Conservation (phyloP, 2,797 vertebrate species). For the Crenuchus spilurus region DNA sequence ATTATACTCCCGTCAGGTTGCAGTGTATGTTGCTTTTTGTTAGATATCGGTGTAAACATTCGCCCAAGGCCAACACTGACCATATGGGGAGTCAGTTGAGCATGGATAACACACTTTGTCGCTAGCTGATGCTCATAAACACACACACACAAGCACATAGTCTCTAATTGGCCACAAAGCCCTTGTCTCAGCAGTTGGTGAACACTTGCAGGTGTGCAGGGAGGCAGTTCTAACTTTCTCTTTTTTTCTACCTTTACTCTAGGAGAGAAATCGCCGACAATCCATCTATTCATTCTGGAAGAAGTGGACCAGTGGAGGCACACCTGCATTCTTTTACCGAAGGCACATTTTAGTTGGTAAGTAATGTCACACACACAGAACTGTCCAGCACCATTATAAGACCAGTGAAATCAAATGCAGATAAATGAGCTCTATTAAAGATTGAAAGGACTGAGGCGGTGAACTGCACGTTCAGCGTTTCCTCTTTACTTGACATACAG, state of each 20-base stretch:
- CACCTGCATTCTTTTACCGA: neutral
- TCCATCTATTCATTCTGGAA: slow-evolving; percentile 1
- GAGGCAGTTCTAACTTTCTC: slow-evolving; percentile 1
- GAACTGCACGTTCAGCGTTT: slow-evolving; percentile 26
- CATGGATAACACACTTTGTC: neutral
- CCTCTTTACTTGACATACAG: neutral
- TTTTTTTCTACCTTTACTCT: neutral
- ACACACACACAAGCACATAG: slow-evolving; percentile 19
- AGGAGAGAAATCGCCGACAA: neutral
- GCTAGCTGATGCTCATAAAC: neutral
- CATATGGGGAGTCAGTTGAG: slow-evolving; percentile 10
- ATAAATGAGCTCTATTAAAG: slow-evolving; percentile 3
- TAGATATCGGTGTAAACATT: neutral
- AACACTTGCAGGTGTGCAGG: slow-evolving; percentile 15
- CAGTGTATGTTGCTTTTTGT: neutral
- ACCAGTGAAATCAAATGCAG: slow-evolving; percentile 1
- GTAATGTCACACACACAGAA: slow-evolving; percentile 11
- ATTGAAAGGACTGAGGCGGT: neutral
- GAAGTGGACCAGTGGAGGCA: neutral
- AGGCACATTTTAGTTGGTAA: neutral
- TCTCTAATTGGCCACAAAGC: slow-evolving; percentile 38
- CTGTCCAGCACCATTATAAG: no score
- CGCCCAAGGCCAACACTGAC: neutral
- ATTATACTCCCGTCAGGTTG: no score
- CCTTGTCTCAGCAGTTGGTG: slow-evolving; percentile 48